Evolutionary conservation across 2,113 vertebrate species (phyloP), one percentile per base, ranked within the genome.

Genomic region (Thalassoma bifasciatum): DNA sequence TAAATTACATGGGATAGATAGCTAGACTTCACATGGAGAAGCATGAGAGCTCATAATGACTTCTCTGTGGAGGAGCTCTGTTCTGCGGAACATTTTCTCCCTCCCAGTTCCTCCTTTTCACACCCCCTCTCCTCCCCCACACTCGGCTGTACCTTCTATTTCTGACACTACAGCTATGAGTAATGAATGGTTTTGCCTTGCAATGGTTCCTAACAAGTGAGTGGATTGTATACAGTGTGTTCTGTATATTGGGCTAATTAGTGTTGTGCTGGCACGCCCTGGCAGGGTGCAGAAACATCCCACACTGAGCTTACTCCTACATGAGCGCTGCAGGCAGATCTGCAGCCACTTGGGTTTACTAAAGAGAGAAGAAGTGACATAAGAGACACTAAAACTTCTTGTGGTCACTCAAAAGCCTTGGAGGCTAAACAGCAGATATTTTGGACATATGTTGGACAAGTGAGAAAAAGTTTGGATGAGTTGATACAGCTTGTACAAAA

Each of bases 91-190:
- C 24, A 34, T 79, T 77, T 75, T 74, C 74, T 72, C 40, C 46
- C 46, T 75, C 53, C 68, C 68, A 8, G 42, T 79, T 74, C 72
- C 54, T 73, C 59, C 66, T 60, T 75, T 85, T 86, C 75, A 72
- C 84, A 74, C 77, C 84, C 46, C 75, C 58, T 64, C 64, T 79
- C 81, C 77, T 26, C 85, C 86, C 78, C 76, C 86, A 68, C 77
- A 68, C 77, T 67, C 64, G 51, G 77, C 79, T 78, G 54, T 63
- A 62, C 23, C 23, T 65, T 92, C 90, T 89, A 89, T 88, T 89
- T 91, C 77, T 90, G 85, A 89, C 85, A 82, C 85, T 59, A 72
- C 87, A 83, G 82, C 58, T 17, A 83, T 87, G 88, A 84, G 82
- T 84, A 90, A 86, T 92, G 82, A 90, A 81, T 74, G 85, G 66